These are phyloP conservation scores for Sminthurides aquaticus DNA, from an alignment of 2,888 invertebrate genomes.

Conservation along the genomic window DNA sequence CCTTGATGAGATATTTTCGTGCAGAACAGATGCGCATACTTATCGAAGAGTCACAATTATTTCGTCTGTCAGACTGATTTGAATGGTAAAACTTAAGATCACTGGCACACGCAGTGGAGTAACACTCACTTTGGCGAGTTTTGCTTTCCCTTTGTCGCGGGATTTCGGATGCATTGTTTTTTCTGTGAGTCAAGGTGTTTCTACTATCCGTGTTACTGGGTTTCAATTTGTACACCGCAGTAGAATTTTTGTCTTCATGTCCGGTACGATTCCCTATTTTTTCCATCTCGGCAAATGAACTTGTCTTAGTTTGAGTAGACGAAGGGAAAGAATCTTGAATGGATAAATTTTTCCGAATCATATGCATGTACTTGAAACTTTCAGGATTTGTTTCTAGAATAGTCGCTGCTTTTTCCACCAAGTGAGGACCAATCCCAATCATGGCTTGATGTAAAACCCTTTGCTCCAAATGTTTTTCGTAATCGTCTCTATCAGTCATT, in stretches of 20 bases:
- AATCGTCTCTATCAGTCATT: not conserved
- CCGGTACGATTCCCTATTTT: too few species aligned
- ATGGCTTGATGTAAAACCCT: slow-evolving; percentile 15
- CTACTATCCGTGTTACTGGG: not conserved
- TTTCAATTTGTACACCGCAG: too few species aligned
- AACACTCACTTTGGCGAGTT: not conserved
- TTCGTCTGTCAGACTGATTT: not conserved
- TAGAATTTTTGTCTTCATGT: too few species aligned
- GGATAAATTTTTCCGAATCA: not conserved
- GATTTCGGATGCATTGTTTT: not conserved
- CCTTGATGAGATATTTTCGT: slow-evolving; percentile 7
- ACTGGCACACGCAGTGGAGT: not conserved
- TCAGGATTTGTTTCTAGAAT: slow-evolving; percentile 4
- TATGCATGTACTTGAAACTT: not conserved
- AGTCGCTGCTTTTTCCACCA: slow-evolving; percentile 9
- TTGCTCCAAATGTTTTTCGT: slow-evolving; percentile 10
- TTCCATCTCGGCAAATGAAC: not conserved
- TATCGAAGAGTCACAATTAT: not conserved
- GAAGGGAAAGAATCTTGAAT: not conserved
- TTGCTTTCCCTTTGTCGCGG: not conserved
- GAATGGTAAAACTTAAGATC: not conserved
- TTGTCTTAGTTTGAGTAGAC: not conserved
- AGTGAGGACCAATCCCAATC: slow-evolving; percentile 16
- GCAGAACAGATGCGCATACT: not conserved
- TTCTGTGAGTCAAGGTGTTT: not conserved